These are phyloP conservation scores for Thecocarcelia acutangulata DNA, from an alignment of 2,888 invertebrate genomes.

Conservation along the genomic window DNA sequence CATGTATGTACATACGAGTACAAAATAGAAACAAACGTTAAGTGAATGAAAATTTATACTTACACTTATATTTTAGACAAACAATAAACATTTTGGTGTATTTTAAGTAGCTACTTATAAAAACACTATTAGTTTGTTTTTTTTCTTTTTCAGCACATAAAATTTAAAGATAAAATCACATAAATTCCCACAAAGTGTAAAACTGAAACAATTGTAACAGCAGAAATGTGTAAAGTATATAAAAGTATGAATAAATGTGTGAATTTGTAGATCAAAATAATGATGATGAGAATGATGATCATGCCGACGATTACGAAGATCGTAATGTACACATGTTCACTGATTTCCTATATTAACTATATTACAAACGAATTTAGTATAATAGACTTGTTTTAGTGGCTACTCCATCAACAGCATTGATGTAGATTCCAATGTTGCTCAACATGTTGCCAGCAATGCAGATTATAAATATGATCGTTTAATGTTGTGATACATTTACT, in stretches of 20 bases:
- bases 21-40: conserved; percentile 18
- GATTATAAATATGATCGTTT: conserved; percentile 39
- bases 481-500: conserved; percentile 64
- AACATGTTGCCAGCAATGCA: conserved; percentile 60
- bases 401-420: not conserved
- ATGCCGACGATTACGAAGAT: not conserved
- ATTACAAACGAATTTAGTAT: not conserved
- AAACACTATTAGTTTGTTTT: conserved; percentile 2
- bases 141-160: not conserved
- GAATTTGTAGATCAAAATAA: conserved; percentile 40
- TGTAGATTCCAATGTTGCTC: conserved; percentile 46
- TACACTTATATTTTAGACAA: not conserved
- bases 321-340: no score
- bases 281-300: conserved; percentile 12
- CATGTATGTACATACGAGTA: conserved; percentile 1
- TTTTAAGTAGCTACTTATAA: conserved; percentile 13
- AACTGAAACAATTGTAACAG: conserved; percentile 23
- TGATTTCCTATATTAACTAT: no score
- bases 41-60: conserved; percentile 29
- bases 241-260: not conserved
- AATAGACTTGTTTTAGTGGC: not conserved
- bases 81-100: conserved; percentile 16
- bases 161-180: conserved; percentile 41
- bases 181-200: conserved; percentile 41
- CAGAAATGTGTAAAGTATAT: not conserved